Evolutionary conservation across 1,140 invertebrate species (phyloP), one percentile per base, ranked within the genome.

Genomic region (Stegodyphus dumicola): DNA sequence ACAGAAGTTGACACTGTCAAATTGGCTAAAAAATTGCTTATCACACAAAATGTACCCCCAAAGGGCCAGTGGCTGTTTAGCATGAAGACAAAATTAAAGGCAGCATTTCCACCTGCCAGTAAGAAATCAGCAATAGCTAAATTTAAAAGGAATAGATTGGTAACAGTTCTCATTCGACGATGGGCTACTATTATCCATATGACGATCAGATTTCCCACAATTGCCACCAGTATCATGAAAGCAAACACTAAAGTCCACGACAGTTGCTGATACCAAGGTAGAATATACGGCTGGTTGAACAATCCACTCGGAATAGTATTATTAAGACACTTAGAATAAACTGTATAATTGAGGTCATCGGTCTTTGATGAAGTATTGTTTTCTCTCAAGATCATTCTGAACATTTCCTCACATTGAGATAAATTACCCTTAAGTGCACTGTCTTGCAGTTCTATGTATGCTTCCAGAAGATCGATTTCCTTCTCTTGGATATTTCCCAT

Each of bases 161-260:
- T 90, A 5, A 90, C 88, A 4, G 89, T 89, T 15, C 90, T 75
- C 89, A 90, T 90, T 53, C 90, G 85, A 86, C 95, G 94, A 91
- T 98, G 95, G 76, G 92, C 92, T 91, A 95, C 92, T 49, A 97
- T 95, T 88, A 97, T 97, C 96, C 95, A 97, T 87, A 96, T 95
- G 54, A 97, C 95, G 78, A 96, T 95, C 60, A 93, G 92, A 89
- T 97, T 97, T 10, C 96, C 96, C 7, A 94, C 93, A 56, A 94
- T 94, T 4, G 95, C 95, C 7, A 96, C 92, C 48, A 95, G 90
- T 11, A 96, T 91, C 93, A 97, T 95, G 65, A 94, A 5, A 18
- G 74, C 83, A 77, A 89, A 89, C 7, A 89, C 5, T 4, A 88
- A 11, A 10, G 80, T 85, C 88, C 88, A 89, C 7, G 87, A 33